Base-by-base conservation (phyloP, 2,113 vertebrate genomes). In the Elgaria multicarinata region DNA sequence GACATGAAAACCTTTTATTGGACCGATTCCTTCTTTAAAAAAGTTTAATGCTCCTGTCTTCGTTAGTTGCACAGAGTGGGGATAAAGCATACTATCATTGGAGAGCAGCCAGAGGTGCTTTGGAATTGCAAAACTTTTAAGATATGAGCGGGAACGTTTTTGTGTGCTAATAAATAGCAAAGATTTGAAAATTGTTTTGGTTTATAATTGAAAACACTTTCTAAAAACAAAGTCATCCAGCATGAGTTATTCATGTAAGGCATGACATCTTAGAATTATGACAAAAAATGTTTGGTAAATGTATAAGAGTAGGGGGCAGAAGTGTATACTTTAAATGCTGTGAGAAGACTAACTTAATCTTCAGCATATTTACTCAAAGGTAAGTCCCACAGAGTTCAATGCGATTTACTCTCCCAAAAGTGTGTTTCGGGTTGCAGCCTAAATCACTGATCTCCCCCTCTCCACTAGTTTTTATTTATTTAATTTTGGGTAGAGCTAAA, bases 201-300 rank as follows among this genome's bases (percentile, higher is more conserved):
- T 36, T 42, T 76, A 86, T 94, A 93, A 94, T 90, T 94, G 92
- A 89, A 93, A 95, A 87, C 64, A 88, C 22, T 36, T 81, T 87
- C n/a, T 64, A 36, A 81, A 84, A 80, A 80, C 77, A 20, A 89
- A 87, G 93, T 55, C 33, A 39, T 55, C 33, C 2, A 26, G 14
- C 28, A 83, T 75, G 79, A 83, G 82, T 83, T 89, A 89, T 89
- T 89, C 79, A 89, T 83, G n/a, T 5, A 71, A 89, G n/a, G 80
- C 87, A 83, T 46, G 83, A 76, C 33, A 28, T 89, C 75, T 75
- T 66, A 64, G 72, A 76, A 64, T 36, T 42, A 64, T 75, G 87
- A 67, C 79, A 88, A 62, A 18, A 62, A 62, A 76, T 83, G 67
- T 76, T 89, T 89, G 82, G 69, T 36, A 75, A 94, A 93, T 13